Conservation (phyloP, 2,797 vertebrate species). For the Artibeus jamaicensis region DNA sequence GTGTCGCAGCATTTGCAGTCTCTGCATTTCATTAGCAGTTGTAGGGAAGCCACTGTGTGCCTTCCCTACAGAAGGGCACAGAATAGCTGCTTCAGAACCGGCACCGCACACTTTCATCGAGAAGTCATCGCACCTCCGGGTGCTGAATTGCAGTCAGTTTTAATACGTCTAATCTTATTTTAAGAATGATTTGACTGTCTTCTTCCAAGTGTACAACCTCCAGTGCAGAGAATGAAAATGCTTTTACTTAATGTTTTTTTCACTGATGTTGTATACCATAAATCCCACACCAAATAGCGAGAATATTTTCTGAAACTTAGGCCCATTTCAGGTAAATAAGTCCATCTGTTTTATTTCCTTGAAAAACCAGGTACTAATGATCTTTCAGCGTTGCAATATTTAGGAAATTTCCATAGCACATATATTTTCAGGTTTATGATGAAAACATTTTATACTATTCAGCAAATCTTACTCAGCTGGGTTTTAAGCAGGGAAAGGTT, state of each 20-base stretch:
- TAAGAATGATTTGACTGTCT: conserved; percentile 15
- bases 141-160: not conserved
- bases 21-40: not conserved
- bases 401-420: not conserved
- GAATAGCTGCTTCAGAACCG: not conserved
- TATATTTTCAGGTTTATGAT: not conserved
- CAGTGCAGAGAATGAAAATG: conserved; percentile 11
- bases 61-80: too few relatives aligned
- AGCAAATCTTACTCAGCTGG: not conserved
- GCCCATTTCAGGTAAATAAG: not conserved
- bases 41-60: not conserved
- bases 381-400: not conserved
- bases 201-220: not conserved
- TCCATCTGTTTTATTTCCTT: not conserved
- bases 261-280: not conserved
- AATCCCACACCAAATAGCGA: not conserved
- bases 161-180: conserved; percentile 8
- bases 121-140: not conserved
- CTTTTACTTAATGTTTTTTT: not conserved
- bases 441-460: not conserved
- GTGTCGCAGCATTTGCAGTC: not conserved
- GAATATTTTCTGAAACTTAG: not conserved
- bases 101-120: not conserved
- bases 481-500: not conserved
- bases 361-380: not conserved